Evolutionary conservation across 2,888 invertebrate species (phyloP).

Genomic region (Anagyrus pseudococci): DNA sequence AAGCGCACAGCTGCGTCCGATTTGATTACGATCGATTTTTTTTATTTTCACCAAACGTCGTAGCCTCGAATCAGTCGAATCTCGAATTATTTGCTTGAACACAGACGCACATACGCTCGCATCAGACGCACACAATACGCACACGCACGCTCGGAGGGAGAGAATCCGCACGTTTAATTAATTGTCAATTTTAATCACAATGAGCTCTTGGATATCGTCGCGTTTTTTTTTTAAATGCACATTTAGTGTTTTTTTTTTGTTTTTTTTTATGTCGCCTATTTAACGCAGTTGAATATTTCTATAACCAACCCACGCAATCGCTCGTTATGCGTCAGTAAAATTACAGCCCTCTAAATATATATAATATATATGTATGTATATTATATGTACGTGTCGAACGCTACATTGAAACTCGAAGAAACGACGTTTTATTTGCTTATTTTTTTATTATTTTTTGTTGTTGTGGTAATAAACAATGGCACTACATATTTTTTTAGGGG

Average conservation of each 20-base stretch:
- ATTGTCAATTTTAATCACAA: slow-evolving; percentile 38
- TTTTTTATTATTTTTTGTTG: too few relatives aligned
- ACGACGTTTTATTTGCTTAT: slow-evolving; percentile 1
- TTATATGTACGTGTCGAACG: slow-evolving; percentile 12
- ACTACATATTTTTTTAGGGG: slow-evolving; percentile 31
- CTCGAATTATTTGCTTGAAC: slow-evolving; percentile 21
- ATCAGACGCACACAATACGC: too few relatives aligned
- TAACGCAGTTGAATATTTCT: background rate
- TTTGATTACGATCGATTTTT: background rate
- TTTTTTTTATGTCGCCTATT: slow-evolving; percentile 28
- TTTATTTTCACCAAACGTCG: background rate
- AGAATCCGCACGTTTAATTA: slow-evolving; percentile 24
- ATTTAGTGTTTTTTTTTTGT: slow-evolving; percentile 18
- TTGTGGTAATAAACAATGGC: slow-evolving; percentile 35
- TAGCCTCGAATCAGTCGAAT: background rate
- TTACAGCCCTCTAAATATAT: slow-evolving; percentile 30
- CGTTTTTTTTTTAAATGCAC: slow-evolving; percentile 32
- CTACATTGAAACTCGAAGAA: slow-evolving; percentile 24
- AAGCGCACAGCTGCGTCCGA: too few relatives aligned
- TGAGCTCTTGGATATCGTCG: slow-evolving; percentile 35
- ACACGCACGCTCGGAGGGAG: slow-evolving; percentile 19
- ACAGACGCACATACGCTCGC: too few relatives aligned
- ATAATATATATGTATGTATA: too few relatives aligned
- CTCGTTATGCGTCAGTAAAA: slow-evolving; percentile 24
- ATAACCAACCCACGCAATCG: slow-evolving; percentile 17